Evolutionary conservation across 2,797 vertebrate species (phyloP).

Genomic region (Clarias laeviceps): DNA sequence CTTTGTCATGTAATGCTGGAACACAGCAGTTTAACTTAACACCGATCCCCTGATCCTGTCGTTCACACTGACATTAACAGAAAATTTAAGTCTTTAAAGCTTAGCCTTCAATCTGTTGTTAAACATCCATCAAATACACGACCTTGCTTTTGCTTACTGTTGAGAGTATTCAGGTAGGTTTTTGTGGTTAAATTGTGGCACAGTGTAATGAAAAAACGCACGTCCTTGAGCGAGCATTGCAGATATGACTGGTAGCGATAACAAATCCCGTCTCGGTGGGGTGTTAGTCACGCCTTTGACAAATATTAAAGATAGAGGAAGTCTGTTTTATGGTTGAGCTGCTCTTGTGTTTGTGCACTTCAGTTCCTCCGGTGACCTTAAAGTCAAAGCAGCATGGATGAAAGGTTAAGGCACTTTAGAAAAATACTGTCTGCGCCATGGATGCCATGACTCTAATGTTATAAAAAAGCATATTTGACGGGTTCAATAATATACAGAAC

Average conservation of each 20-base stretch:
- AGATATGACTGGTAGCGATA: slow-evolving; percentile 23
- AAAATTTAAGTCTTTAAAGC: slow-evolving; percentile 36
- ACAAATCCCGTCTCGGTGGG: slow-evolving; percentile 25
- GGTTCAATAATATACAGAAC: neutral
- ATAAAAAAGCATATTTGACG: neutral
- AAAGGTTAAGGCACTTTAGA: slow-evolving; percentile 32
- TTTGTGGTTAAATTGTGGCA: slow-evolving; percentile 24
- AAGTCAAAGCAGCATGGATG: slow-evolving; percentile 36
- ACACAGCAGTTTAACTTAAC: slow-evolving; percentile 38
- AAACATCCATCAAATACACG: slow-evolving; percentile 36
- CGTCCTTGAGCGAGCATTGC: slow-evolving; percentile 47
- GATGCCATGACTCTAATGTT: neutral
- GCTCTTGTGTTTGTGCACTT: slow-evolving; percentile 25
- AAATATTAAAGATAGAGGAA: slow-evolving; percentile 13
- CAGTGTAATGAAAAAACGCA: slow-evolving; percentile 31
- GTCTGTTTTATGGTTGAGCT: slow-evolving; percentile 27
- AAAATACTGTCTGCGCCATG: neutral
- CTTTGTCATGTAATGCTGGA: slow-evolving; percentile 13
- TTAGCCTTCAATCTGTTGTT: slow-evolving; percentile 42
- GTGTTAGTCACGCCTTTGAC: slow-evolving; percentile 32
- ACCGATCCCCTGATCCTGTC: slow-evolving; percentile 15
- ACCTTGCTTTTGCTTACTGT: slow-evolving; percentile 45
- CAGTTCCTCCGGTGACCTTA: slow-evolving; percentile 35
- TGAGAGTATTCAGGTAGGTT: slow-evolving; percentile 34
- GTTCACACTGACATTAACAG: slow-evolving; percentile 39